Evolutionary conservation across 2,888 invertebrate species (phyloP), one percentile per base, ranked within the genome.

Genomic region (Chalcis sispes): DNA sequence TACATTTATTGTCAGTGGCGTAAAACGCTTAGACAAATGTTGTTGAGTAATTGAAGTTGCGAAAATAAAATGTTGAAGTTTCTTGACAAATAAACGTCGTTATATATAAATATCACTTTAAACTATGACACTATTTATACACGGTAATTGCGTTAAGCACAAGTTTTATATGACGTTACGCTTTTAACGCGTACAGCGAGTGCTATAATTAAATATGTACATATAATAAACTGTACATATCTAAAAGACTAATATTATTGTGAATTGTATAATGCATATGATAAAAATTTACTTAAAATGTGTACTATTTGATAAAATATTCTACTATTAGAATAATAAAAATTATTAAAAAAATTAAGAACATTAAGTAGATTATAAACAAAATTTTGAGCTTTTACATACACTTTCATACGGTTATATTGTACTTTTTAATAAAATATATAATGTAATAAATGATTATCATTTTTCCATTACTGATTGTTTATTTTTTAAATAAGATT

Each of bases 171-270:
- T 32, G 20, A 40, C 40, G 23, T 7, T 67, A 50, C 18, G 8
- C 15, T n/a, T 58, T 27, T 54, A 20, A 27, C 52, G 23, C 32
- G 48, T n/a, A n/a, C 25, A 46, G 48, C 48, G n/a, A 1, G 32
- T 56, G 1, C 29, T 42, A 23, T 42, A 10, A 67, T n/a, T 56
- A 42, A 59, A 52, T 54, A 52, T 62, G 61, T 71, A 61, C 61
- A 52, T 71, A 71, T 2, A 42, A 59, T 25, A 36, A 50, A 61
- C 52, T 71, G 61, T 71, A 71, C 36, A 71, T 71, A 61, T 5
- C 25, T 23, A 59, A 50, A 70, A 67, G 48, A 69, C 32, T 69
- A 32, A 52, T 42, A 67, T 46, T 67, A 67, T 29, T 67, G 42
- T 29, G 18, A 25, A 54, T 32, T 52, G 27, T 54, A 20, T 42